Percentiles rank a stretch among this genome's conserved stretches.
These are phyloP conservation scores for Thunnus thynnus DNA, from an alignment of 2,113 vertebrate genomes.

Conservation along the genomic window DNA sequence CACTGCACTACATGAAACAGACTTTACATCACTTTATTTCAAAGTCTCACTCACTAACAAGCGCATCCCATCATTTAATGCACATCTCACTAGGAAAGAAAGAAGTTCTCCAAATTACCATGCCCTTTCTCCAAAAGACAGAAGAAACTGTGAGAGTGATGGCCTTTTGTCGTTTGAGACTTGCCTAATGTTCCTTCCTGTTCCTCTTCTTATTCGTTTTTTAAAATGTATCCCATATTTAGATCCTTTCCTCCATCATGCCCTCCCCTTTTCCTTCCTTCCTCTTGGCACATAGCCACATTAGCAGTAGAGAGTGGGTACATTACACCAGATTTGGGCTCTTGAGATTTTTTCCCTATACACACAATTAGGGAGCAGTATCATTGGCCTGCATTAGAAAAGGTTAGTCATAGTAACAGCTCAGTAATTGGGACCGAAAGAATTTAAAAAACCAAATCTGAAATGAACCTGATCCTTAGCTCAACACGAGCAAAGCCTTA, in stretches of 20 bases:
- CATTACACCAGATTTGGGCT: slow-evolving; percentile 9
- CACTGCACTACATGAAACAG: slow-evolving; percentile 1
- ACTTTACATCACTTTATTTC: slow-evolving; percentile 9
- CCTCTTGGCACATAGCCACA: slow-evolving; percentile 39
- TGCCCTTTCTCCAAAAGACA: neutral
- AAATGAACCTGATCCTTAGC: slow-evolving; percentile 40
- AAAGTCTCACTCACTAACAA: neutral
- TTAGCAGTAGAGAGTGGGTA: slow-evolving; percentile 15
- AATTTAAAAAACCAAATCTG: slow-evolving; percentile 26
- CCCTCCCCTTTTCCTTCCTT: slow-evolving; percentile 53
- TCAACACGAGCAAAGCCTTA: neutral
- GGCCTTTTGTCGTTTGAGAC: neutral
- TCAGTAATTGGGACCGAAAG: slow-evolving; percentile 54
- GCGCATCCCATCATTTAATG: neutral
- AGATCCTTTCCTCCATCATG: slow-evolving; percentile 17
- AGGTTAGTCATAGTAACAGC: slow-evolving; percentile 42
- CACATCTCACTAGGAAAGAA: neutral
- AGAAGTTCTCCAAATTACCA: neutral
- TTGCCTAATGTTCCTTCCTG: slow-evolving; percentile 51
- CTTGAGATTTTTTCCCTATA: slow-evolving; percentile 5
- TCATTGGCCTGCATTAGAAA: slow-evolving; percentile 27
- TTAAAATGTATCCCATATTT: slow-evolving; percentile 27
- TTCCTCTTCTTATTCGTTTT: slow-evolving; percentile 39
- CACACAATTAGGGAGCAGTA: slow-evolving; percentile 22
- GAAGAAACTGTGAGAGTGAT: neutral